These are phyloP conservation scores for Saccostrea echinata DNA, from an alignment of 1,140 invertebrate species.

Conservation along the genomic window DNA sequence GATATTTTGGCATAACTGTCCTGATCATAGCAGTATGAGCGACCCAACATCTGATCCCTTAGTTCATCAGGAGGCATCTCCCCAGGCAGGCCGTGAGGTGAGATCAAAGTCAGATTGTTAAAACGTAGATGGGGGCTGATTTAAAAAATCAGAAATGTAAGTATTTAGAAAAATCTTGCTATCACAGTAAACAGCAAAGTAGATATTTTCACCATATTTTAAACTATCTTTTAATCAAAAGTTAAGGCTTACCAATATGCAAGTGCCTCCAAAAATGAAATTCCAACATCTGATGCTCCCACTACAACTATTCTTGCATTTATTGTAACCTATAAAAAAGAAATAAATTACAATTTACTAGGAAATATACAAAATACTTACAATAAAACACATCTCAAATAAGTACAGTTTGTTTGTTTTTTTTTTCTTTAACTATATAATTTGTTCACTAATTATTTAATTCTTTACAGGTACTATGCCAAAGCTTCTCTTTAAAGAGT, in stretches of 20 bases:
- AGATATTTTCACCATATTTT: neutral
- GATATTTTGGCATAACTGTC: conserved; percentile 74
- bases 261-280: conserved; percentile 86
- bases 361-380: too few relatives aligned
- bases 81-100: conserved; percentile 84
- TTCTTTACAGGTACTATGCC: too few relatives aligned
- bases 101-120: conserved; percentile 82
- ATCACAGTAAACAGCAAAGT: neutral
- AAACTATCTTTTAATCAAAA: neutral
- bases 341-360: neutral
- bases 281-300: conserved; percentile 86
- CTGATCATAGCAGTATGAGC: conserved; percentile 73
- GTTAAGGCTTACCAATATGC: conserved; percentile 82
- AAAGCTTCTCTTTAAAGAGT: too few relatives aligned
- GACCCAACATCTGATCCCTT: conserved; percentile 71
- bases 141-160: neutral
- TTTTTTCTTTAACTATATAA: too few relatives aligned
- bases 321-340: conserved; percentile 76
- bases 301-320: conserved; percentile 86
- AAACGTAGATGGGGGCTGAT: conserved; percentile 79
- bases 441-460: too few relatives aligned
- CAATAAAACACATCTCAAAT: too few relatives aligned
- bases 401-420: too few relatives aligned
- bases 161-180: neutral
- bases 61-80: conserved; percentile 76